These are phyloP conservation scores for Propithecus perrieri DNA, from an alignment of 2,797 vertebrate species.

Conservation along the genomic window DNA sequence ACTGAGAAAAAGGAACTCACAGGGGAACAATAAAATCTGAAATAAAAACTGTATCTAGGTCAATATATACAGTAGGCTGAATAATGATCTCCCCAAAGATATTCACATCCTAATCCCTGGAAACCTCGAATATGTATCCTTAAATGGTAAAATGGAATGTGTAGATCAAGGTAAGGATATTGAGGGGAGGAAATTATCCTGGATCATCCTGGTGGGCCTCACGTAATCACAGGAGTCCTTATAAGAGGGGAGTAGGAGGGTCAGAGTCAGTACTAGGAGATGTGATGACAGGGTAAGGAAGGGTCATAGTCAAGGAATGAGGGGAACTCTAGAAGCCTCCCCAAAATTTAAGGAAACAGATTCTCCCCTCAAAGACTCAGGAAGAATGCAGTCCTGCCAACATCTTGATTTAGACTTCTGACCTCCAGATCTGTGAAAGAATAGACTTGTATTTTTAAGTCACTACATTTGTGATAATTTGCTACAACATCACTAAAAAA, in stretches of 20 bases:
- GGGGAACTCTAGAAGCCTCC: background rate
- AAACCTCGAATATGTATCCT: background rate
- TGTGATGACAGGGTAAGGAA: background rate
- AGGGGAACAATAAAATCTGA: background rate
- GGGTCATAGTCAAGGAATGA: background rate
- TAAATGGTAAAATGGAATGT: background rate
- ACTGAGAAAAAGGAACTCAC: background rate
- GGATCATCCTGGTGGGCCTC: background rate
- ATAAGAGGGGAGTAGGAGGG: background rate
- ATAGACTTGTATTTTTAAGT: background rate
- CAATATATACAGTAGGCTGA: background rate
- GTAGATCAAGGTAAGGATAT: background rate
- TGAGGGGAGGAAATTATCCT: background rate
- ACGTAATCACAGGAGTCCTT: background rate
- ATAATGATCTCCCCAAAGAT: background rate
- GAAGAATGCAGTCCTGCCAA: background rate
- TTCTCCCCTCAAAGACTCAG: background rate
- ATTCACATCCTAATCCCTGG: background rate
- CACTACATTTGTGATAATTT: background rate
- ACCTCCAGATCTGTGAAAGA: background rate
- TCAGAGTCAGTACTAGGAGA: background rate
- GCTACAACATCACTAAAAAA: background rate
- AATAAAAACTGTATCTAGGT: background rate
- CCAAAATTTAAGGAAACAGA: too few species aligned
- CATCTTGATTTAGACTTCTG: background rate